Base-by-base conservation (phyloP, 2,888 invertebrate species). In the Pemphredon lugubris region DNA sequence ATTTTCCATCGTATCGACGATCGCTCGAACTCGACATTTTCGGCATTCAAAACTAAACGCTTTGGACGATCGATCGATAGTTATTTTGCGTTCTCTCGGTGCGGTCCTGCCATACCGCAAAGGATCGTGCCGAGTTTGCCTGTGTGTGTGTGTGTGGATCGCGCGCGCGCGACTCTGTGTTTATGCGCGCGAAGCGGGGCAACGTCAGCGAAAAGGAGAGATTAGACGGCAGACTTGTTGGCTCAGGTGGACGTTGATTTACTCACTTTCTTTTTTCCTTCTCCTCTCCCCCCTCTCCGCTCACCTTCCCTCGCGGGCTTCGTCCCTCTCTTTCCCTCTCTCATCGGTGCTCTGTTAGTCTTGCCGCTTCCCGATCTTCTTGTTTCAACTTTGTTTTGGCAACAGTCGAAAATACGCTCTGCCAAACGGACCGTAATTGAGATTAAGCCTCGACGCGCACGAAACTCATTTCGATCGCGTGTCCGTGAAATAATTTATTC, bases 181-280 rank as follows among this genome's bases (percentile, higher is more conserved):
- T 20, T 18, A 23, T 30, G 47, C 34, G 13, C 51, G 30, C 2
- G 39, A 14, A 47, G 26, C 13, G 57, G n/a, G n/a, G 13, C 34
- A 40, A 51, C 60, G 68, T 54, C 73, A 58, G 30, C 50, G 39
- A 39, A 50, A 50, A 59, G 39, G 55, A 39, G 61, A 63, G 75
- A 73, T 75, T 64, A 77, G 69, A 77, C 73, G 53, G 47, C 37
- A 45, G 73, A 57, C 65, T 67, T 76, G 80, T 77, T 77, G 73
- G 71, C 69, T 80, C 75, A 69, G 77, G 79, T 77, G 77, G 63
- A 69, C 70, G 71, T 64, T 51, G 63, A 57, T 75, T 66, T 74
- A 58, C 42, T 51, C 54, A 21, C 70, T 74, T 59, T 66, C 70
- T 30, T 58, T 70, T 47, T 51, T 47, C 6, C 16, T 47, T 30